Conservation (phyloP, 2,113 vertebrate genomes). For the Copsychus sechellarum region DNA sequence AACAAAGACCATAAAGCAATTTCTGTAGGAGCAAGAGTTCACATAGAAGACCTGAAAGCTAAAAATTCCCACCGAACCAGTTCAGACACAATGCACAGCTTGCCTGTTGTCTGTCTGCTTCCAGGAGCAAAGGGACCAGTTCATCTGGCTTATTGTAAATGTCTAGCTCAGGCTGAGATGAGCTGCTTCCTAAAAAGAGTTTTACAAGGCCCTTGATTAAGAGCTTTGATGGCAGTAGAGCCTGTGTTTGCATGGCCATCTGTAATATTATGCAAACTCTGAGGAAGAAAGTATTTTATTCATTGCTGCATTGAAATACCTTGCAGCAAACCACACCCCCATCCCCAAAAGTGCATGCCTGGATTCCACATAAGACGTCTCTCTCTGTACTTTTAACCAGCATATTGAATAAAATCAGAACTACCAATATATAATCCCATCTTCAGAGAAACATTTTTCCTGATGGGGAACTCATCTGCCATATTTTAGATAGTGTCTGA, state of each 20-base stretch:
- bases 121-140: constrained; percentile 8
- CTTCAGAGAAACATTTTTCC: background rate
- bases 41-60: constrained; percentile 39
- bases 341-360: background rate
- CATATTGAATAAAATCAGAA: background rate
- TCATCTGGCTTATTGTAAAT: background rate
- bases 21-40: constrained; percentile 62
- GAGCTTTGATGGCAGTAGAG: background rate
- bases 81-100: constrained; percentile 52
- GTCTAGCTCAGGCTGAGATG: background rate
- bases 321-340: background rate
- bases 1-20: constrained; percentile 60
- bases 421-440: background rate
- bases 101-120: constrained; percentile 42
- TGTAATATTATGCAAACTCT: background rate
- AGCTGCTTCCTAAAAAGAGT: constrained; percentile 6
- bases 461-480: background rate
- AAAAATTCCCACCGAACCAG: constrained; percentile 58
- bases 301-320: background rate
- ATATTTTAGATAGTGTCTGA: background rate
- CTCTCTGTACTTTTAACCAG: background rate
- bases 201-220: constrained; percentile 2
- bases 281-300: background rate
- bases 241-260: background rate
- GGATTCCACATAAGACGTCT: background rate